Evolutionary conservation across 2,113 vertebrate species (phyloP).

Genomic region (Mirounga angustirostris): DNA sequence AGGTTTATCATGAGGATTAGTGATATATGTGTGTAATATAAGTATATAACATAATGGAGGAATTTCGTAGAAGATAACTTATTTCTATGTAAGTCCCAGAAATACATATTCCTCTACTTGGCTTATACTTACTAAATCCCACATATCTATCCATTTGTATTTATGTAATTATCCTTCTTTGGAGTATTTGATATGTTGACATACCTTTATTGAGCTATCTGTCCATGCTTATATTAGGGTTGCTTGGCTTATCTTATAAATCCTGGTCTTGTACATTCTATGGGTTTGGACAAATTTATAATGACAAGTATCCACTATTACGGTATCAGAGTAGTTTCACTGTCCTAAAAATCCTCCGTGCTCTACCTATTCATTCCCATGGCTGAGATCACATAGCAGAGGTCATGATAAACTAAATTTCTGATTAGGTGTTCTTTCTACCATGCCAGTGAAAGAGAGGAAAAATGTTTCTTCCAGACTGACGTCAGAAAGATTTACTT

Average conservation of each 20-base stretch:
- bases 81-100: neutral
- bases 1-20: neutral
- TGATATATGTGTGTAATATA: neutral
- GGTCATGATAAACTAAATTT: neutral
- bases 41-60: neutral
- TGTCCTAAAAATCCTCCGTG: neutral
- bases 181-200: neutral
- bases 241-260: constrained; percentile 51
- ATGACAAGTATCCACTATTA: neutral
- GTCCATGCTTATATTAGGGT: neutral
- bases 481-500: neutral
- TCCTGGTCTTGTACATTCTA: neutral
- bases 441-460: neutral
- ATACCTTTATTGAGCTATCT: neutral
- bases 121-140: neutral
- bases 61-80: constrained; percentile 6
- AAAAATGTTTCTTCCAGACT: neutral
- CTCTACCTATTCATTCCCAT: neutral
- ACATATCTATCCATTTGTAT: neutral
- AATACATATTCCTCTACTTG: neutral
- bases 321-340: neutral
- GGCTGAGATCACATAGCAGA: neutral
- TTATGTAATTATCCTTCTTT: neutral
- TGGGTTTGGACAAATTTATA: neutral
- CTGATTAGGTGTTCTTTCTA: neutral